A percentile compares a stretch with the other conserved stretches of the same genome.
Evolutionary conservation across 1,140 invertebrate species (phyloP).

Genomic region (Diorhabda sublineata): DNA sequence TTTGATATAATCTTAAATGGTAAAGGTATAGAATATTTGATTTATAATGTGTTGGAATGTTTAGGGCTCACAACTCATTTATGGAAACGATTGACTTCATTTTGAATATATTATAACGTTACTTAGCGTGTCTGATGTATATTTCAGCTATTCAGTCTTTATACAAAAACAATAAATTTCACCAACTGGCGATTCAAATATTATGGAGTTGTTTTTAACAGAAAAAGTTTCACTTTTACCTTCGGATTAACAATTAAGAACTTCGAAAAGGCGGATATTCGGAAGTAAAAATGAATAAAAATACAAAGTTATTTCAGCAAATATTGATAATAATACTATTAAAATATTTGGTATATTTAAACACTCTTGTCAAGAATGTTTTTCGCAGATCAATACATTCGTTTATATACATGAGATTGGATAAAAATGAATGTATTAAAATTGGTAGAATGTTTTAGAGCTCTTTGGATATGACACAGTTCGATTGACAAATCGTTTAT

Average conservation of each 20-base stretch:
- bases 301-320: constrained; percentile 7
- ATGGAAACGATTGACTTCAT: neutral
- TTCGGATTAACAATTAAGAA: neutral
- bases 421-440: neutral
- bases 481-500: neutral
- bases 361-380: constrained; percentile 9
- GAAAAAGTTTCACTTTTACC: neutral
- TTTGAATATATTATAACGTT: neutral
- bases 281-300: constrained; percentile 4
- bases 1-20: no score
- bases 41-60: no score
- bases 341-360: constrained; percentile 16
- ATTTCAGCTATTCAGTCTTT: constrained; percentile 32
- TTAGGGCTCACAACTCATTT: neutral
- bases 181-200: constrained; percentile 14
- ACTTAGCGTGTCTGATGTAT: constrained; percentile 8
- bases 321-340: constrained; percentile 17
- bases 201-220: neutral
- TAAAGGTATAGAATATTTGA: no score
- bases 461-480: neutral
- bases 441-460: neutral
- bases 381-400: constrained; percentile 18
- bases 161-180: constrained; percentile 21
- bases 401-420: neutral
- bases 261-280: neutral